Percentiles rank a stretch among this genome's conserved stretches.
Evolutionary conservation across 2,113 vertebrate genomes (phyloP).

Genomic region (Eurypyga helias): DNA sequence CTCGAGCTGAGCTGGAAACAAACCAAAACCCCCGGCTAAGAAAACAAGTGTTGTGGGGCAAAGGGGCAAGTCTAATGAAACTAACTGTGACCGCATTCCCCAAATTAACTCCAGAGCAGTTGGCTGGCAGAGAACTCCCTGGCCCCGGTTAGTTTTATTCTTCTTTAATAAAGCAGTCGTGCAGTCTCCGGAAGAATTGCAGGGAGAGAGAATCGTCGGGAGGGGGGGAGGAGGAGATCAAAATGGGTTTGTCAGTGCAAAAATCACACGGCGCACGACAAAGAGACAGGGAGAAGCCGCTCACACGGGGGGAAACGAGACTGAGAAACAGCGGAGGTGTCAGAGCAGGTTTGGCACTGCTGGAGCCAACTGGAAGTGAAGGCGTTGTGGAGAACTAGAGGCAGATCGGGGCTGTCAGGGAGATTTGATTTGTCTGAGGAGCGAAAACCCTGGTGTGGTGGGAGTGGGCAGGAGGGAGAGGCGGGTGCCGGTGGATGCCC

Average conservation of each 20-base stretch:
- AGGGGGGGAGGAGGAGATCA: background rate
- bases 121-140: background rate
- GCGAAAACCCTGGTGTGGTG: slow-evolving; percentile 49
- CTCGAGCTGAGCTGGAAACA: background rate
- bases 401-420: slow-evolving; percentile 90
- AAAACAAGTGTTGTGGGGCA: background rate
- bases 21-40: background rate
- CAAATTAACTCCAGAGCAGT: background rate
- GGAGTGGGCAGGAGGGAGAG: slow-evolving; percentile 22
- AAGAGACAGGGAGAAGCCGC: slow-evolving; percentile 1
- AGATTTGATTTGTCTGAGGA: slow-evolving; percentile 85
- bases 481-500: background rate
- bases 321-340: slow-evolving; percentile 80
- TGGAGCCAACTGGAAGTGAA: slow-evolving; percentile 82
- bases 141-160: background rate
- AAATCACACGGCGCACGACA: background rate
- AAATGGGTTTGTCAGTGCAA: slow-evolving; percentile 45
- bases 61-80: background rate
- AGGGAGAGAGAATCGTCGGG: background rate
- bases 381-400: slow-evolving; percentile 77
- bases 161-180: slow-evolving; percentile 17
- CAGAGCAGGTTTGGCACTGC: slow-evolving; percentile 87
- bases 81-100: background rate
- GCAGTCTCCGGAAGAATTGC: background rate
- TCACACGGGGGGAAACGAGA: background rate